Base-by-base conservation (phyloP, 2,888 invertebrate species). In the Parnassius smintheus region DNA sequence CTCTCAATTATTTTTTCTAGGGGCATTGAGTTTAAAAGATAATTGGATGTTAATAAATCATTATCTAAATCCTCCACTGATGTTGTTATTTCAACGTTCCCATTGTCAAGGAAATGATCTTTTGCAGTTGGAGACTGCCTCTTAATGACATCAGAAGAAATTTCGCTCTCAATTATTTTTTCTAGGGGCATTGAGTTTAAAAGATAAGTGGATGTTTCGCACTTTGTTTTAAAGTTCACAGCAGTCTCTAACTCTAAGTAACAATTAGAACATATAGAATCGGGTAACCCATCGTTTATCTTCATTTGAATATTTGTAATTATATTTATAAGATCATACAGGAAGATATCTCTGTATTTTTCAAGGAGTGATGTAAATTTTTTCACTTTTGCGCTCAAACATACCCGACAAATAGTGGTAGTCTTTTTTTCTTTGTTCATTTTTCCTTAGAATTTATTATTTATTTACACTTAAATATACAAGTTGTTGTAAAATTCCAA, bases 221-320 rank as follows among this genome's bases (percentile, higher is more conserved):
- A 91, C 65, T 83, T 86, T 18, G 75, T 71, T 68, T 83, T 87
- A 64, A 91, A 90, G 35, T 72, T 74, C 9, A 86, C 64, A 0
- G 85, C 84, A 2, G 74, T 77, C 58, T 87, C 82, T 1, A 91
- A 74, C 60, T 86, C 84, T 8, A 78, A 45, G 12, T 86, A 75
- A 67, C 91, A 91, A 9, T 72, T 70, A 1, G 75, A 72, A 66
- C 91, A 91, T 68, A 91, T 88, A 66, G 68, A 77, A 42, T 77
- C 73, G 0, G 91, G 89, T n/a, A 86, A 73, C 1, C 83, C 83
- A 66, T 90, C 90, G 8, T 73, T 75, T 66, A 76, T 56, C 46
- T 70, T 73, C 60, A 91, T 86, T 50, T 77, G 70, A 7, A 91
- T 71, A 48, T 81, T 80, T 2, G 87, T 76, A 56, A 91, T 70